Conservation (phyloP, 2,113 vertebrate genomes). For the Sclerurus mexicanus region DNA sequence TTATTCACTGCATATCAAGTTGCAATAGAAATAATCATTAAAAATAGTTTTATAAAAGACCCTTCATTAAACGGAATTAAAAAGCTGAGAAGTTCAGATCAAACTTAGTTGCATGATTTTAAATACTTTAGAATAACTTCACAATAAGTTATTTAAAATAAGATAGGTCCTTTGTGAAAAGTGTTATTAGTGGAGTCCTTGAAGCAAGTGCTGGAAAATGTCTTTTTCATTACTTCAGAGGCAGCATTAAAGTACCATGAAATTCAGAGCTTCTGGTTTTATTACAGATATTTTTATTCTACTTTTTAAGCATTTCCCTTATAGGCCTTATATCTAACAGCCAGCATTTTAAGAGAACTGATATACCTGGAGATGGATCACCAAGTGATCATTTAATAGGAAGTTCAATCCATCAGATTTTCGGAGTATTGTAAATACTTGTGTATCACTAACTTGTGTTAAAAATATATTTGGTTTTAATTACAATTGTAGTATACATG, state of each 20-base stretch:
- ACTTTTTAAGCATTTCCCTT: slow-evolving; percentile 59
- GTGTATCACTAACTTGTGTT: neutral
- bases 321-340: slow-evolving; percentile 15
- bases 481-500: neutral
- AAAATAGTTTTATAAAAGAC: neutral
- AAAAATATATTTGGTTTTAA: neutral
- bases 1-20: neutral
- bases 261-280: slow-evolving; percentile 72
- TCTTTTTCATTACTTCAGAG: slow-evolving; percentile 71
- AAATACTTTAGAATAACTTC: slow-evolving; percentile 64
- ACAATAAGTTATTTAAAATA: slow-evolving; percentile 45
- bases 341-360: slow-evolving; percentile 35
- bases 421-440: slow-evolving; percentile 13
- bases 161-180: slow-evolving; percentile 62
- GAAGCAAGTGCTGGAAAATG: slow-evolving; percentile 73
- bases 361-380: slow-evolving; percentile 33
- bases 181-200: slow-evolving; percentile 65
- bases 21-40: neutral
- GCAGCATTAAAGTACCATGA: slow-evolving; percentile 67
- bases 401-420: slow-evolving; percentile 36
- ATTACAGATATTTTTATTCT: slow-evolving; percentile 62
- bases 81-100: slow-evolving; percentile 21
- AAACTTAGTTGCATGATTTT: slow-evolving; percentile 50
- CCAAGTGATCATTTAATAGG: slow-evolving; percentile 34
- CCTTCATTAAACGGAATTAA: slow-evolving; percentile 35